phyloP scores from a whole-genome alignment of 30 jellyfish, hydroid and myxozoan species.

The Rhopilema esculentum region DNA sequence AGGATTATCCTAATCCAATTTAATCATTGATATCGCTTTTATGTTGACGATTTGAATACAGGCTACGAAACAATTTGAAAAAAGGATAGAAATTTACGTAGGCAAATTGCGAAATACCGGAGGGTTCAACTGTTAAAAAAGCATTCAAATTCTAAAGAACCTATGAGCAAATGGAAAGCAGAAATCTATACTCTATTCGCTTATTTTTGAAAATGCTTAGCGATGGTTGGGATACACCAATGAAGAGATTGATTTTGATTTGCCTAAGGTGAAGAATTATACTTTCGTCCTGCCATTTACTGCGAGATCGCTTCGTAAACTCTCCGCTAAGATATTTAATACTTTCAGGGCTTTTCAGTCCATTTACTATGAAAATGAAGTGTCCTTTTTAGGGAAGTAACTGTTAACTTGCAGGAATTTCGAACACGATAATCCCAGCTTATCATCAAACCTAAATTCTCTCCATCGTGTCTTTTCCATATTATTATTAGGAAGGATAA shows the following conservation, averaged over 20 bases:
- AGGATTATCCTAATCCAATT: background rate
- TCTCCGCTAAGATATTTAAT: background rate
- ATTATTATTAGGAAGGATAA: too few relatives aligned
- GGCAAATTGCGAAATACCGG: background rate
- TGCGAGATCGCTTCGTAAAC: background rate
- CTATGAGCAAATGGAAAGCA: background rate
- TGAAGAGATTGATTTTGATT: background rate
- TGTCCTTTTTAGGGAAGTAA: too few relatives aligned
- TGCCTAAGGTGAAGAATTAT: background rate
- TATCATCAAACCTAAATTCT: too few relatives aligned
- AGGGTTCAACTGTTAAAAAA: background rate
- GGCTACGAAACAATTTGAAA: background rate
- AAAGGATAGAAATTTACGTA: background rate
- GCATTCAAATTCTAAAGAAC: background rate
- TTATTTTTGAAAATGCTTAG: background rate
- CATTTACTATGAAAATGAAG: background rate
- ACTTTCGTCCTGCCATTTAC: background rate
- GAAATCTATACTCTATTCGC: background rate
- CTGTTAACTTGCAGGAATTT: too few relatives aligned
- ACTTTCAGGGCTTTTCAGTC: background rate
- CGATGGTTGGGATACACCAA: background rate
- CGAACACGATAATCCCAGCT: too few relatives aligned
- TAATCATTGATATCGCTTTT: background rate
- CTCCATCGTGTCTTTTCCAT: too few relatives aligned
- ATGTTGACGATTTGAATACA: background rate